Percentiles rank a stretch among this genome's conserved stretches.
phyloP scores from a whole-genome alignment of 2,888 invertebrate species.

The Metacarcinus magister region DNA sequence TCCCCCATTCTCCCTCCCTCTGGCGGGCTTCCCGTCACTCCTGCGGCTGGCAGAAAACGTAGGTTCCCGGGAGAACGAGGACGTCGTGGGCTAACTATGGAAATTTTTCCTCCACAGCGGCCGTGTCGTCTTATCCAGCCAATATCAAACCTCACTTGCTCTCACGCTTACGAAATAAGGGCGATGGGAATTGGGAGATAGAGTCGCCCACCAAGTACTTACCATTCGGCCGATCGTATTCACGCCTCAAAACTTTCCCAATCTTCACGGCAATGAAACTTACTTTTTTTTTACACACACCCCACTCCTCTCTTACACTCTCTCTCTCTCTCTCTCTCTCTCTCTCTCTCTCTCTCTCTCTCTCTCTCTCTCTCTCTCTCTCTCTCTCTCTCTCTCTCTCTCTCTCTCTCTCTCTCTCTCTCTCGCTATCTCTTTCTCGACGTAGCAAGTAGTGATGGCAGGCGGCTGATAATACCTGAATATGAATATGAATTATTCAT shows the following conservation, averaged over 20 bases:
- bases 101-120: neutral
- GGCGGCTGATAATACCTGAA: constrained; percentile 7
- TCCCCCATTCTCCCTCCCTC: neutral
- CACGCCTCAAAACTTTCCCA: neutral
- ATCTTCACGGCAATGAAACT: neutral
- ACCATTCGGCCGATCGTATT: neutral
- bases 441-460: neutral
- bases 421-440: neutral
- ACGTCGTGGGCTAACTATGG: neutral
- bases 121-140: constrained; percentile 11
- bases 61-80: neutral
- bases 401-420: neutral
- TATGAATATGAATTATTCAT: neutral
- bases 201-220: neutral
- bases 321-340: too few relatives aligned
- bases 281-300: too few relatives aligned
- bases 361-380: too few relatives aligned
- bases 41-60: neutral
- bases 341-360: too few relatives aligned
- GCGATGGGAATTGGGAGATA: neutral
- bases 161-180: constrained; percentile 3
- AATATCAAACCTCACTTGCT: constrained; percentile 41
- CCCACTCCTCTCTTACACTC: too few relatives aligned
- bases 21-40: neutral
- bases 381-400: neutral